Conservation (phyloP, 2,113 vertebrate species). For the Ptyas mucosa region DNA sequence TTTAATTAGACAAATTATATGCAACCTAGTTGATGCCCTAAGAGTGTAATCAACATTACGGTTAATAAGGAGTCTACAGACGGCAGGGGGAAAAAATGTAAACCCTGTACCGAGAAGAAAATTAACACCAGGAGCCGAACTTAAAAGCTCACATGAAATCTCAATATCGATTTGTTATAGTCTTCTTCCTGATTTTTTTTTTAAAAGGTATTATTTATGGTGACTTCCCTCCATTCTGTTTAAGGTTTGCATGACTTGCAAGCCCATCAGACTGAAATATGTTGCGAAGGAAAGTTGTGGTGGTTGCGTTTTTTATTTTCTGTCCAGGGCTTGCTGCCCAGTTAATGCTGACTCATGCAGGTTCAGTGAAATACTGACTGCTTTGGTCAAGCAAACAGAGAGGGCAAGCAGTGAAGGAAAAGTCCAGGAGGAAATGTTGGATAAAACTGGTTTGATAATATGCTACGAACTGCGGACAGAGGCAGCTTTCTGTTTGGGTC, state of each 20-base stretch:
- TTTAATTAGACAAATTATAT: conserved; percentile 76
- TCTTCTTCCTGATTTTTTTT: not conserved
- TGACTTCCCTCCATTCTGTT: rapidly evolving
- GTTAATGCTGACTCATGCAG: conserved; percentile 65
- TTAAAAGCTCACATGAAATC: conserved; percentile 31
- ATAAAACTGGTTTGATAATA: conserved; percentile 59
- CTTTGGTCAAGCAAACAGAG: conserved; percentile 19
- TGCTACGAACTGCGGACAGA: conserved; percentile 58
- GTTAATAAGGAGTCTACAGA: conserved; percentile 44
- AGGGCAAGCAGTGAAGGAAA: conserved; percentile 52
- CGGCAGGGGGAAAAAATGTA: conserved; percentile 23
- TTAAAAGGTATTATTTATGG: conserved; percentile 12
- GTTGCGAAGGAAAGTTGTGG: conserved; percentile 45
- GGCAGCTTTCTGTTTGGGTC: conserved; percentile 57
- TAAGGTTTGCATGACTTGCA: conserved; percentile 10
- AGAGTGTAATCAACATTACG: conserved; percentile 58
- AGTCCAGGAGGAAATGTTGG: conserved; percentile 50
- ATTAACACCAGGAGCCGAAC: conserved; percentile 40
- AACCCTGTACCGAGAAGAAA: conserved; percentile 34
- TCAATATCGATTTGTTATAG: conserved; percentile 30
- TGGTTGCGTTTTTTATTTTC: conserved; percentile 36
- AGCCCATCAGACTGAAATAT: not conserved
- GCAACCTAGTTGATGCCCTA: conserved; percentile 62
- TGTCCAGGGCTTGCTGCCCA: conserved; percentile 39
- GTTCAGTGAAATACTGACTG: conserved; percentile 47